Evolutionary conservation across 2,888 invertebrate genomes (phyloP).

Genomic region (Ommatoiulus sabulosus): DNA sequence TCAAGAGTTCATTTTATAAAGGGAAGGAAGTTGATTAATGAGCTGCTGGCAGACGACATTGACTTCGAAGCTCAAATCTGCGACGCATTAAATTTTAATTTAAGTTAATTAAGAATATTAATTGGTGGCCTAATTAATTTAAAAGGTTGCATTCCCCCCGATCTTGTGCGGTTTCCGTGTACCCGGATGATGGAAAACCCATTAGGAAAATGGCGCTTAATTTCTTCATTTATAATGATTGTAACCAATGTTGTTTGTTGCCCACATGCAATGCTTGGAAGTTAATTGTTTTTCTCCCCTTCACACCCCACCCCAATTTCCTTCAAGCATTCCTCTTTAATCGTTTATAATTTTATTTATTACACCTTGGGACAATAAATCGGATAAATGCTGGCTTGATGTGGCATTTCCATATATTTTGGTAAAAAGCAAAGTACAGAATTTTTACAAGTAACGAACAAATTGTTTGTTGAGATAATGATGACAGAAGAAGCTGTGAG

Average conservation of each 20-base stretch:
- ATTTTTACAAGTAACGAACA: too few relatives aligned
- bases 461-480: too few relatives aligned
- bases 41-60: constrained; percentile 28
- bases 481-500: too few relatives aligned
- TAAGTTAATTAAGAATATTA: background rate
- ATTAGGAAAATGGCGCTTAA: background rate
- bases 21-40: background rate
- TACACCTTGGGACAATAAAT: background rate
- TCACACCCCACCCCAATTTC: too few relatives aligned
- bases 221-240: background rate
- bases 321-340: background rate
- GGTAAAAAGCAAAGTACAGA: background rate
- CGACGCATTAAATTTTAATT: background rate
- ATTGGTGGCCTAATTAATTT: background rate
- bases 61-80: background rate
- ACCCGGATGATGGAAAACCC: background rate
- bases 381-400: background rate
- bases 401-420: background rate
- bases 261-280: background rate
- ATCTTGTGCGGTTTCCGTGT: background rate
- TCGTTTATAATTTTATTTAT: background rate
- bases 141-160: background rate
- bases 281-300: background rate
- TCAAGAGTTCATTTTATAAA: constrained; percentile 8
- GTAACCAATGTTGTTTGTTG: constrained; percentile 5